Evolutionary conservation across 1,140 invertebrate genomes (phyloP).

Genomic region (Lepidostoma basale): DNA sequence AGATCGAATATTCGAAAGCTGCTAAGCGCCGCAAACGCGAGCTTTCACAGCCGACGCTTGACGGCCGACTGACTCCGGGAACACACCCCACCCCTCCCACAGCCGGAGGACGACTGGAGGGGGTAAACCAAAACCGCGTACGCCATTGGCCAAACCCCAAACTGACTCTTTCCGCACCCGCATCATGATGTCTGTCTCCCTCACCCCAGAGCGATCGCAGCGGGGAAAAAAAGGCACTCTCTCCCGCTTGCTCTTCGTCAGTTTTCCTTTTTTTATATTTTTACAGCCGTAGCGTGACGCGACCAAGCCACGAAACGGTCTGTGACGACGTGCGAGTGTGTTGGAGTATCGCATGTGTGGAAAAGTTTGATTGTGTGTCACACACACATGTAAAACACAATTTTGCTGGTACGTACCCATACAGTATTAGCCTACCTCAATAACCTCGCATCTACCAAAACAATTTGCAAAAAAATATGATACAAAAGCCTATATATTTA

Average conservation of each 20-base stretch:
- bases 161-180: constrained; percentile 46
- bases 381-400: too few species aligned
- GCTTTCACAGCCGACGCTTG: background rate
- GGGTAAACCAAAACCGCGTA: constrained; percentile 47
- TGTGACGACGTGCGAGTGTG: constrained; percentile 36
- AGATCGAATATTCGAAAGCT: background rate
- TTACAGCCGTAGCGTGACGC: constrained; percentile 41
- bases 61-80: constrained; percentile 29
- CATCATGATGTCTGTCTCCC: constrained; percentile 40
- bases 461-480: too few species aligned
- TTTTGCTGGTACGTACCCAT: too few species aligned
- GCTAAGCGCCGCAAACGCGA: background rate
- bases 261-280: constrained; percentile 39
- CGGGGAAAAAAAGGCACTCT: constrained; percentile 38
- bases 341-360: background rate
- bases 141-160: constrained; percentile 48
- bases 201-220: constrained; percentile 46
- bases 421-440: too few species aligned
- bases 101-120: constrained; percentile 30
- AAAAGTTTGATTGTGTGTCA: background rate
- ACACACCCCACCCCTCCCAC: constrained; percentile 30
- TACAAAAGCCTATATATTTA: too few species aligned
- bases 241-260: constrained; percentile 28
- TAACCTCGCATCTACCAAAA: too few species aligned
- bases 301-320: constrained; percentile 45